These are phyloP conservation scores for Cydia splendana DNA, from an alignment of 1,140 invertebrate species.

Conservation along the genomic window DNA sequence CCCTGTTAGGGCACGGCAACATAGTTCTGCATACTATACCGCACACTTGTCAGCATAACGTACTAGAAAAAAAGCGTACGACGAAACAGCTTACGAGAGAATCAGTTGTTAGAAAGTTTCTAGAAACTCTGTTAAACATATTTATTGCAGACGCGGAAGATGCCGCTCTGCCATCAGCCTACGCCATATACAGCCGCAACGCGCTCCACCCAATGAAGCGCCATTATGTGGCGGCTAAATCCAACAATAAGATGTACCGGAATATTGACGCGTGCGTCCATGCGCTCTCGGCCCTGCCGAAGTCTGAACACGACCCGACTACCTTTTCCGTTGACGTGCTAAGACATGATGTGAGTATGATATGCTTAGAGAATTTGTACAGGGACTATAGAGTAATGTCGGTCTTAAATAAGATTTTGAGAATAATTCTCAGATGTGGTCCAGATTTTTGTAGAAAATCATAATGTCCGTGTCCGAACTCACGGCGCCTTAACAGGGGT, in stretches of 20 bases:
- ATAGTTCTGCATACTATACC: too few species aligned
- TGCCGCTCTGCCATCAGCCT: background rate
- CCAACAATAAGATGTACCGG: conserved; percentile 14
- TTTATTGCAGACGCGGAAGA: conserved; percentile 11
- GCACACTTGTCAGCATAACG: too few species aligned
- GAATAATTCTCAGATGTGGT: too few species aligned
- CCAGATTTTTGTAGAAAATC: background rate
- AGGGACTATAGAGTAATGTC: too few species aligned
- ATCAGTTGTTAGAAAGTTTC: too few species aligned
- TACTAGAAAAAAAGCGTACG: too few species aligned
- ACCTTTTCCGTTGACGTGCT: conserved; percentile 60
- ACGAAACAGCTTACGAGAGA: too few species aligned
- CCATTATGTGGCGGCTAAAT: background rate
- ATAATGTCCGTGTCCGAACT: too few species aligned
- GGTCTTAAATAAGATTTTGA: too few species aligned
- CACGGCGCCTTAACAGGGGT: too few species aligned
- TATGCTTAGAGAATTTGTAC: background rate
- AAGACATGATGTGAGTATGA: conserved; percentile 52
- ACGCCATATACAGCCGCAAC: background rate
- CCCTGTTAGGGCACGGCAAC: too few species aligned
- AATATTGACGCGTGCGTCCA: background rate
- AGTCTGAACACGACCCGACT: conserved; percentile 50
- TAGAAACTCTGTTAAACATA: too few species aligned
- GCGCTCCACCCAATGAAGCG: background rate
- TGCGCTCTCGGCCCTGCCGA: conserved; percentile 37